Evolutionary conservation across 23 tunicate species (phyloP).

Genomic region (Phallusia fumigata): DNA sequence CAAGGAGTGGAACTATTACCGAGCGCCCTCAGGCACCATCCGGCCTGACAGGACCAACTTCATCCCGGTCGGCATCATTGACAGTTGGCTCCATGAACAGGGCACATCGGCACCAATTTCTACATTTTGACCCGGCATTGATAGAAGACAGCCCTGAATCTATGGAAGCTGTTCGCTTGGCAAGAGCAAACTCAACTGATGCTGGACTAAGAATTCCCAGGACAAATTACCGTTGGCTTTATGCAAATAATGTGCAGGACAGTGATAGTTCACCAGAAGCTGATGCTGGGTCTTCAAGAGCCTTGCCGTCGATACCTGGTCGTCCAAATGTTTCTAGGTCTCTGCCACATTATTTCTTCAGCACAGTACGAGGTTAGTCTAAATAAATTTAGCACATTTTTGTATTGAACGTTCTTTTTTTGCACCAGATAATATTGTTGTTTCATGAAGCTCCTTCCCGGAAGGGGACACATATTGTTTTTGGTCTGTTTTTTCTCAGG

Average conservation of each 20-base stretch:
- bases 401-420: neutral
- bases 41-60: conserved; percentile 3
- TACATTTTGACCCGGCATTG: neutral
- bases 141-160: neutral
- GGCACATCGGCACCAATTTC: neutral
- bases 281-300: conserved; percentile 26
- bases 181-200: conserved; percentile 48
- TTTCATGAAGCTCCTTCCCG: too few relatives aligned
- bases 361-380: conserved; percentile 42
- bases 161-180: neutral
- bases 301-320: neutral
- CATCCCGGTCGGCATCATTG: conserved; percentile 1
- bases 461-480: too few relatives aligned
- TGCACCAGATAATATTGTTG: too few relatives aligned
- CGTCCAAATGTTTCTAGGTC: conserved; percentile 23
- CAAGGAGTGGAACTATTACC: neutral
- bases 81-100: neutral
- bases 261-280: conserved; percentile 31
- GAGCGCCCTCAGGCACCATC: conserved; percentile 9
- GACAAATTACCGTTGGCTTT: conserved; percentile 47
- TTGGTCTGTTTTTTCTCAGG: too few relatives aligned
- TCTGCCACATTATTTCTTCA: conserved; percentile 52
- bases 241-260: conserved; percentile 18
- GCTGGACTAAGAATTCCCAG: conserved; percentile 42
- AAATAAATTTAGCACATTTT: neutral